These are phyloP conservation scores for Anagyrus pseudococci DNA, from an alignment of 2,888 invertebrate species.

Conservation along the genomic window DNA sequence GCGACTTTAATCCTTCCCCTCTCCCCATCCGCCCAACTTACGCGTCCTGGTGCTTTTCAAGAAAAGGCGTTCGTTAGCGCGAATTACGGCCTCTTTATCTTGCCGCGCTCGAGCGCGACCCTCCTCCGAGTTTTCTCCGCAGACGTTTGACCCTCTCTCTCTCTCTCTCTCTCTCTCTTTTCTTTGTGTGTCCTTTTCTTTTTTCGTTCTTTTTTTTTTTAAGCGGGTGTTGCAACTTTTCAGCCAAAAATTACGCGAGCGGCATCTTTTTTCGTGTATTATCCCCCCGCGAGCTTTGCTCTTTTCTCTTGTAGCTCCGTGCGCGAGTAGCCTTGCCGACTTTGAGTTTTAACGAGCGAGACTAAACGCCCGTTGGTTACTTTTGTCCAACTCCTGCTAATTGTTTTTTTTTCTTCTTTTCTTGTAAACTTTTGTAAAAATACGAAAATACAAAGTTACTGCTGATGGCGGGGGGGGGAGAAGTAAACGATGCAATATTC, in stretches of 20 bases:
- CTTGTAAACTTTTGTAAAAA: neutral
- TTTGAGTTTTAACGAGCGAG: neutral
- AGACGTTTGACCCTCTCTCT: conserved; percentile 9
- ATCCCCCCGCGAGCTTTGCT: neutral
- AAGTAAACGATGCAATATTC: too few species aligned
- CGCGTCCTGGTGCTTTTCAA: too few species aligned
- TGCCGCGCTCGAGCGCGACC: too few species aligned
- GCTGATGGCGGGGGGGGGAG: too few species aligned
- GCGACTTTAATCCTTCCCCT: conserved; percentile 43
- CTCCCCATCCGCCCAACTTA: conserved; percentile 25
- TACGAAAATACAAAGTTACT: too few species aligned
- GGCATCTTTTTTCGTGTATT: conserved; percentile 10
- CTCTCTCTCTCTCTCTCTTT: neutral
- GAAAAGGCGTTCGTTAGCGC: conserved; percentile 52
- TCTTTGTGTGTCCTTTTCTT: neutral
- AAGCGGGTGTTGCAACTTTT: conserved; percentile 9
- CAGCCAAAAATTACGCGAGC: conserved; percentile 20
- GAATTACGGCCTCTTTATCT: too few species aligned
- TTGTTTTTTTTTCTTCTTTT: neutral
- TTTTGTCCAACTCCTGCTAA: neutral
- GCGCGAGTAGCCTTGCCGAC: neutral
- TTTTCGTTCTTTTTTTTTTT: neutral
- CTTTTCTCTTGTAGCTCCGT: neutral
- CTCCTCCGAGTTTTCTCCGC: too few species aligned
- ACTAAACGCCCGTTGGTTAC: neutral